phyloP scores from a whole-genome alignment of 2,113 vertebrate genomes.

The Oreochromis aureus region DNA sequence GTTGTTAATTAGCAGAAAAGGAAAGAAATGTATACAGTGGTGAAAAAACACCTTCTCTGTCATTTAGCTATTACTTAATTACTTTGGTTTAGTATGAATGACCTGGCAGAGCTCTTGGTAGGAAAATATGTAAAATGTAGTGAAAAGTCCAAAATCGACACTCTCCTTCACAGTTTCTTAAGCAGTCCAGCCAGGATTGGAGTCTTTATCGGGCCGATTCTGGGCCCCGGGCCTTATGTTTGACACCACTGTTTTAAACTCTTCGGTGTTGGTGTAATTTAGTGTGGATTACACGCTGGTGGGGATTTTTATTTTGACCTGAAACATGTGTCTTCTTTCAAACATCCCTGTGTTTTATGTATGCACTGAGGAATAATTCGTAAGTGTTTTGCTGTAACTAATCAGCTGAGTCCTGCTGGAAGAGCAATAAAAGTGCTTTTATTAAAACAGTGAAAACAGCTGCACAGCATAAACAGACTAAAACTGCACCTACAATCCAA shows the following conservation, averaged over 20 bases:
- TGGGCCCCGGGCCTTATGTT: background rate
- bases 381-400: background rate
- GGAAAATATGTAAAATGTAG: background rate
- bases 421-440: background rate
- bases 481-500: background rate
- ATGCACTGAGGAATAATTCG: background rate
- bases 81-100: background rate
- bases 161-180: background rate
- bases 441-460: background rate
- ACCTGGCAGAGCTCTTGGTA: accelerated
- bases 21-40: background rate
- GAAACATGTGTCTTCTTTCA: background rate
- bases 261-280: background rate
- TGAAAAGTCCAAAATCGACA: accelerated
- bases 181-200: background rate
- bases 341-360: background rate
- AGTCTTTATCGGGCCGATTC: background rate
- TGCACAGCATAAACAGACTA: background rate
- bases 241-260: background rate
- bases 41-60: background rate
- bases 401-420: background rate
- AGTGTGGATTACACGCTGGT: background rate
- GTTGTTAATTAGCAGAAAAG: background rate
- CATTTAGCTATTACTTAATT: background rate
- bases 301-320: no score